Evolutionary conservation across 2,113 vertebrate species (phyloP).

Genomic region (Lanius collurio): DNA sequence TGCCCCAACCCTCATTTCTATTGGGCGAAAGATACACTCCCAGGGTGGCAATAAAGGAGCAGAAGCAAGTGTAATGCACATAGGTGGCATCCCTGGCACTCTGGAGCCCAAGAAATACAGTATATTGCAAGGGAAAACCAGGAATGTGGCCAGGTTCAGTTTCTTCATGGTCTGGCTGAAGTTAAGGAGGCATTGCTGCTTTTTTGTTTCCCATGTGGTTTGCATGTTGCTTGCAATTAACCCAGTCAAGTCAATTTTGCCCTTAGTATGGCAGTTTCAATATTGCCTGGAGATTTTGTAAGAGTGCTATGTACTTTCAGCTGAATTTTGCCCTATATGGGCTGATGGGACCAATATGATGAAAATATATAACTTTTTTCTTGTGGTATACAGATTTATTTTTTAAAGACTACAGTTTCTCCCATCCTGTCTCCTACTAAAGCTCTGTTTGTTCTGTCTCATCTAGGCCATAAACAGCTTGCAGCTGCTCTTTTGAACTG

Average conservation of each 20-base stretch:
- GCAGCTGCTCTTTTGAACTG: neutral
- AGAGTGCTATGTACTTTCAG: neutral
- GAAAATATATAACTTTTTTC: neutral
- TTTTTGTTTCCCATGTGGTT: neutral
- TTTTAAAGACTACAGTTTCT: neutral
- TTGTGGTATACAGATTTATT: neutral
- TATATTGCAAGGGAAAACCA: neutral
- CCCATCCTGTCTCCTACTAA: neutral
- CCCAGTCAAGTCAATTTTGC: neutral
- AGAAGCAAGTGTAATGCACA: neutral
- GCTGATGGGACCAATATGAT: neutral
- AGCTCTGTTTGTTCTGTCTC: neutral
- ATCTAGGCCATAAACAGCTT: neutral
- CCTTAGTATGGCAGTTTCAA: neutral
- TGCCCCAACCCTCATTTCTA: neutral
- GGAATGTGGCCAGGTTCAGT: neutral
- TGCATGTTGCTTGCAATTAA: neutral
- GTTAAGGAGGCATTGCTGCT: neutral
- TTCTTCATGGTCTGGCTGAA: neutral
- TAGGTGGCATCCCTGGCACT: neutral
- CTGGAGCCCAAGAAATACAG: neutral
- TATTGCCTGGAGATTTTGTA: neutral
- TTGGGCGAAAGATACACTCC: neutral
- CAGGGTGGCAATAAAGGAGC: neutral
- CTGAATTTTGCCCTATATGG: neutral